Evolutionary conservation across 2,113 vertebrate species (phyloP).

Genomic region (Hirundichthys speculiger): DNA sequence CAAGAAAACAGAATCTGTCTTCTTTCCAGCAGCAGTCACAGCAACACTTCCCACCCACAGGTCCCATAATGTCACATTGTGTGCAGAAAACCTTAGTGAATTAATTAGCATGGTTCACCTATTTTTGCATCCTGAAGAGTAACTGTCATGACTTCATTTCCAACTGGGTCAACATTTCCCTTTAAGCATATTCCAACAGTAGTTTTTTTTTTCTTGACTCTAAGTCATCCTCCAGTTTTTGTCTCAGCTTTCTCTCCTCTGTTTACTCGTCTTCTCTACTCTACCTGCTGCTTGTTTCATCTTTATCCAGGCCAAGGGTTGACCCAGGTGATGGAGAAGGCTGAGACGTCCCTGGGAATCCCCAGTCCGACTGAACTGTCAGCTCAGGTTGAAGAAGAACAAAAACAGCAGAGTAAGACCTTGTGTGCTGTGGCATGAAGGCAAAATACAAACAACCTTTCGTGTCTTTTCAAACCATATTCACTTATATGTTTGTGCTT

Average conservation of each 20-base stretch:
- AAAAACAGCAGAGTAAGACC: constrained; percentile 72
- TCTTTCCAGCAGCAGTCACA: no score
- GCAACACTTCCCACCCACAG: no score
- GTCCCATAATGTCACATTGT: no score
- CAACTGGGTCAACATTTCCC: no score
- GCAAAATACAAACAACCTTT: neutral
- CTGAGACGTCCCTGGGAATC: constrained; percentile 93
- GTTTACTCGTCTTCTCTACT: neutral
- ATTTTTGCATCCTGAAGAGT: no score
- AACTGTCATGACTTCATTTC: no score
- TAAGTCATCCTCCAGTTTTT: neutral
- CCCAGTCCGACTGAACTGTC: constrained; percentile 90
- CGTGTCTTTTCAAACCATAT: neutral
- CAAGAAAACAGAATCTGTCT: no score
- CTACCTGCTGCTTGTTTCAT: accelerated
- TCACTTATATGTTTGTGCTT: neutral
- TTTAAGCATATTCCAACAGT: no score
- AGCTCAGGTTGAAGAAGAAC: constrained; percentile 72
- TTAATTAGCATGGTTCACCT: no score
- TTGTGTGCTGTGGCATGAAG: neutral
- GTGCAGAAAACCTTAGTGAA: no score
- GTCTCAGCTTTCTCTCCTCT: accelerated
- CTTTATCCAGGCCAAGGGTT: constrained; percentile 89
- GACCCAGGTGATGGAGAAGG: constrained; percentile 96
- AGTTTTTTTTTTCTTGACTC: no score